Conservation (phyloP, 37 sponge, comb jelly and placozoan genomes). For the Chondrilla cf. caribensis region DNA sequence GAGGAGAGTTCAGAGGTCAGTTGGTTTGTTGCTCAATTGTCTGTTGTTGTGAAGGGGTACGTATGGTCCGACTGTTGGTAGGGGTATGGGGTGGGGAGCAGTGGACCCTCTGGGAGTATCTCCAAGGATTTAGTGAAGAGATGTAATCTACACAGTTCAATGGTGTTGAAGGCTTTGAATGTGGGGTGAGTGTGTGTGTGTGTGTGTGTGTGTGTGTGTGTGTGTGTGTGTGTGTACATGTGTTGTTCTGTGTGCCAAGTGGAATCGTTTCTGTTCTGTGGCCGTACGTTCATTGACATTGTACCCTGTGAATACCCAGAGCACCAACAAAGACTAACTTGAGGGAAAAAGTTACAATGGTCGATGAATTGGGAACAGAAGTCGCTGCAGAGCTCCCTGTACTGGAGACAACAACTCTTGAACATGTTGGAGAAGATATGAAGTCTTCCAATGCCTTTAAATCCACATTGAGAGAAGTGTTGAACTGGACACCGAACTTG, state of each 20-base stretch:
- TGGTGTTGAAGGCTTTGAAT: constrained; percentile 56
- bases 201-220: too few relatives aligned
- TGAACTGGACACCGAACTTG: background rate
- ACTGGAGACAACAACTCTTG: background rate
- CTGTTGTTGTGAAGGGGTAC: too few relatives aligned
- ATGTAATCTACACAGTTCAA: constrained; percentile 77
- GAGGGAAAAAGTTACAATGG: background rate
- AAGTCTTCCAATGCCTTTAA: background rate
- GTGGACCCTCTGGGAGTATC: background rate
- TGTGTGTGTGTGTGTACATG: too few relatives aligned
- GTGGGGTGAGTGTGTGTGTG: background rate
- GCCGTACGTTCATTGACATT: too few relatives aligned
- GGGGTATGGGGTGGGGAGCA: constrained; percentile 10
- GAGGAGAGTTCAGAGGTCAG: background rate
- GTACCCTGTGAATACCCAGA: too few relatives aligned
- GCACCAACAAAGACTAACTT: background rate
- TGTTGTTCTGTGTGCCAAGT: too few relatives aligned
- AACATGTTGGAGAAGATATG: background rate
- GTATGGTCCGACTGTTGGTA: background rate
- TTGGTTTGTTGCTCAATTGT: too few relatives aligned
- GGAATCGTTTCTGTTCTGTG: too few relatives aligned
- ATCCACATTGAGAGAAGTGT: background rate
- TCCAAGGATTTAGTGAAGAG: constrained; percentile 42
- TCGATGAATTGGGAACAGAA: background rate
- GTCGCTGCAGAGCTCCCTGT: background rate